Evolutionary conservation across 1,140 invertebrate species (phyloP).

Genomic region (Druon quercuslanigerum): DNA sequence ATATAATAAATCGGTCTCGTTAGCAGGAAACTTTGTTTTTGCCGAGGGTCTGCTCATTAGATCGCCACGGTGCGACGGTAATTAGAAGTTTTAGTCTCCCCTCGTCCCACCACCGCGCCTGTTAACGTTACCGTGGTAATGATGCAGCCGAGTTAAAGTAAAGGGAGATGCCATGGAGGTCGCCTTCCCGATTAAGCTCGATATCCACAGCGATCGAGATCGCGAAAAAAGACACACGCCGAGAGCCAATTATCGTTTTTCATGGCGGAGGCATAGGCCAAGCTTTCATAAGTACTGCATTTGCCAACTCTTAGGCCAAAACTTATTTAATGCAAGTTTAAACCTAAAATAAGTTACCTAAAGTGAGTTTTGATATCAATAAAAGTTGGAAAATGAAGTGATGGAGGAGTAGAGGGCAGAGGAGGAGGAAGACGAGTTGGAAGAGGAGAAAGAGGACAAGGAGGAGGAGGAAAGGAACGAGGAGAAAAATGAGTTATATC

Average conservation of each 20-base stretch:
- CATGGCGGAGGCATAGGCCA: constrained; percentile 50
- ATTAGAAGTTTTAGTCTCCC: constrained; percentile 69
- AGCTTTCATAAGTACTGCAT: background rate
- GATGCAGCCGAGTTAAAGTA: constrained; percentile 60
- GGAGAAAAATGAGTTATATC: too few species aligned
- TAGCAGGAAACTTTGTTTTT: constrained; percentile 70
- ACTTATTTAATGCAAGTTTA: too few species aligned
- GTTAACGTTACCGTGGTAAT: constrained; percentile 60
- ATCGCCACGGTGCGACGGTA: constrained; percentile 68
- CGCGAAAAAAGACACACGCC: constrained; percentile 53
- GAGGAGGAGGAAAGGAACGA: too few species aligned
- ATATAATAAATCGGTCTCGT: constrained; percentile 72
- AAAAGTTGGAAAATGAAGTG: too few species aligned
- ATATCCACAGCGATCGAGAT: constrained; percentile 63
- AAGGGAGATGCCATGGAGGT: constrained; percentile 53
- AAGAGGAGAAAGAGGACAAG: too few species aligned
- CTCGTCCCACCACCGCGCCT: constrained; percentile 44
- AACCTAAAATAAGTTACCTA: too few species aligned
- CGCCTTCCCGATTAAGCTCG: constrained; percentile 62
- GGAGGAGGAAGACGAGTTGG: too few species aligned
- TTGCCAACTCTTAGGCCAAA: too few species aligned
- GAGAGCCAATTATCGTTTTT: constrained; percentile 64
- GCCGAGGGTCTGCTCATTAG: constrained; percentile 67
- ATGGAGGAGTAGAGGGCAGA: too few species aligned
- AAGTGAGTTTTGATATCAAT: too few species aligned